phyloP scores from a whole-genome alignment of 2,888 invertebrate genomes.

The Tribolium freemani region DNA sequence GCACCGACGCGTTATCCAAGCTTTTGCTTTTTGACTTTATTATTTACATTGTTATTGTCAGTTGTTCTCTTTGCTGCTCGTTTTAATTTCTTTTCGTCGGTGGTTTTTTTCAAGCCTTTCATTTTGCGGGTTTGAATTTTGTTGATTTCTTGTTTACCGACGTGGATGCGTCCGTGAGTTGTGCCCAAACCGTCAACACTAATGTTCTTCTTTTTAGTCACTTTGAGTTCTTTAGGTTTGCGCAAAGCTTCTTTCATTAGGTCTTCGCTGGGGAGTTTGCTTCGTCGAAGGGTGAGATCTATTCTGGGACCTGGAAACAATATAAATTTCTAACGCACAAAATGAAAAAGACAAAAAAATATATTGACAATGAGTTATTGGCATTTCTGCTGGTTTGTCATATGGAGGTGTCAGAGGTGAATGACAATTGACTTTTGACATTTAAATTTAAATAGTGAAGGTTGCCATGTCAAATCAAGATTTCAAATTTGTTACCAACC shows the following conservation, averaged over 20 bases:
- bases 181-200: conserved; percentile 89
- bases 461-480: no score
- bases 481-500: no score
- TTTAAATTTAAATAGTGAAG: no score
- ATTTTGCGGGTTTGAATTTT: conserved; percentile 91
- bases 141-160: conserved; percentile 89
- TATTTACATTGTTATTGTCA: conserved; percentile 39
- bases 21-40: conserved; percentile 24
- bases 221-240: conserved; percentile 83
- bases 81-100: conserved; percentile 76
- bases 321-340: background rate
- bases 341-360: no score
- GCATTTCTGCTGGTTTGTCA: no score
- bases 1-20: background rate
- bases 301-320: conserved; percentile 81
- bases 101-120: conserved; percentile 86
- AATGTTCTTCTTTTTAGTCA: conserved; percentile 92
- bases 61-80: conserved; percentile 61
- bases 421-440: no score
- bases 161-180: conserved; percentile 91
- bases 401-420: no score
- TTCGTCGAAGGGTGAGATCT: conserved; percentile 88
- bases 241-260: conserved; percentile 87
- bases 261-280: conserved; percentile 91
- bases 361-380: no score